Evolutionary conservation across 2,888 invertebrate species (phyloP), one percentile per base, ranked within the genome.

Genomic region (Branchipolynoe longqiensis): DNA sequence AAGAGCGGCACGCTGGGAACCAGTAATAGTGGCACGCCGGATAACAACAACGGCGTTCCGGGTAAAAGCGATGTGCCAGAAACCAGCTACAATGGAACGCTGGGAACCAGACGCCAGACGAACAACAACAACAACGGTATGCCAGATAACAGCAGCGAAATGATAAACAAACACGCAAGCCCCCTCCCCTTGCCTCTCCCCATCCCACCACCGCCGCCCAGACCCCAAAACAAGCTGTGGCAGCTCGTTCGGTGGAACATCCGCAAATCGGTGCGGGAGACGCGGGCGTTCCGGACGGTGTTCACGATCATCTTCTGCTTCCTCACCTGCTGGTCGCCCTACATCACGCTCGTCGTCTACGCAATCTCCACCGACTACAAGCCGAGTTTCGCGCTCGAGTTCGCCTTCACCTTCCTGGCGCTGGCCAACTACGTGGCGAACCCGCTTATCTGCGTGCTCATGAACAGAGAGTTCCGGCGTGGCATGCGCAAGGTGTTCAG

Each of bases 301-400:
- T 82, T 82, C 59, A 59, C 82, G 14, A 82, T 82, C 22, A 59
- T 82, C 3, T 58, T 33, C 22, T 56, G 56, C n/a, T 82, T 82
- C 33, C 58, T 82, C 12, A 14, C 38, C 36, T 58, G 82, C 28
- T 82, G 82, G 82, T 59, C 59, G 1, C 82, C 82, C 3, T 82
- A 82, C 36, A 82, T 82, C 4, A 59, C 31, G 14, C 36, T 82
- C 36, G 33, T 82, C 12, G 36, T 82, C 12, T 58, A 56, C 36
- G 59, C 28, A 22, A 82, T 36, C 31, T 14, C 12, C 22, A 36
- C 58, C 25, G 1, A 33, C 2, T 33, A 14, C 28, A 59, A 56
- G 38, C 82, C 59, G 4, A 4, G 28, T 18, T 59, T 33, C 38
- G 18, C 22, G 22, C n/a, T 82, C 25, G 82, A 82, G 38, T 82